phyloP scores from a whole-genome alignment of 2,888 invertebrate genomes.

The Volucella inflata region DNA sequence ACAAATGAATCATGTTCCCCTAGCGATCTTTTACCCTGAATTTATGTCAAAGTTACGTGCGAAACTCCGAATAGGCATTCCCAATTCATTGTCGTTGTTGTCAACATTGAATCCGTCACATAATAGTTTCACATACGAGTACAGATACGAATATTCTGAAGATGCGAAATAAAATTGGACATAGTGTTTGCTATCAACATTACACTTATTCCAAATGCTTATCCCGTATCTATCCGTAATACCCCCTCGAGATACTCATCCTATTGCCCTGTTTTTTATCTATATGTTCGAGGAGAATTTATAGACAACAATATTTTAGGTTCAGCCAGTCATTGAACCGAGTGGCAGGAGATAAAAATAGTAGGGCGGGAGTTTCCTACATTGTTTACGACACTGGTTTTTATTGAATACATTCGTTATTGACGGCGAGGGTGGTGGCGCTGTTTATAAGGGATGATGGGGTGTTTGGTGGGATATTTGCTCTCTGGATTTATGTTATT shows the following conservation, averaged over 20 bases:
- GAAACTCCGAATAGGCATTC: not conserved
- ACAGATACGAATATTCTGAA: not conserved
- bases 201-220: too few relatives aligned
- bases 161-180: conserved; percentile 14
- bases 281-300: not conserved
- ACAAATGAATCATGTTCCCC: conserved; percentile 26
- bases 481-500: not conserved
- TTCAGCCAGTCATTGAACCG: conserved; percentile 32
- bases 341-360: not conserved
- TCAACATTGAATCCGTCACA: not conserved
- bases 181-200: not conserved
- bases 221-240: not conserved
- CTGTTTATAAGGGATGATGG: not conserved
- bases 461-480: not conserved
- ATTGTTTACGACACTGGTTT: not conserved
- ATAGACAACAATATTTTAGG: conserved; percentile 25
- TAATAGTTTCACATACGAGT: not conserved
- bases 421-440: not conserved
- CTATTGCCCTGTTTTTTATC: not conserved
- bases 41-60: conserved; percentile 1
- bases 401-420: conserved; percentile 32
- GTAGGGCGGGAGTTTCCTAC: not conserved
- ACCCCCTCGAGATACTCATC: not conserved
- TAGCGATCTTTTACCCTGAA: not conserved
- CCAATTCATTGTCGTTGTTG: not conserved